A percentile compares a stretch with the other conserved stretches of the same genome.
phyloP scores from a whole-genome alignment of 2,888 invertebrate genomes.

The Xestia xanthographa region DNA sequence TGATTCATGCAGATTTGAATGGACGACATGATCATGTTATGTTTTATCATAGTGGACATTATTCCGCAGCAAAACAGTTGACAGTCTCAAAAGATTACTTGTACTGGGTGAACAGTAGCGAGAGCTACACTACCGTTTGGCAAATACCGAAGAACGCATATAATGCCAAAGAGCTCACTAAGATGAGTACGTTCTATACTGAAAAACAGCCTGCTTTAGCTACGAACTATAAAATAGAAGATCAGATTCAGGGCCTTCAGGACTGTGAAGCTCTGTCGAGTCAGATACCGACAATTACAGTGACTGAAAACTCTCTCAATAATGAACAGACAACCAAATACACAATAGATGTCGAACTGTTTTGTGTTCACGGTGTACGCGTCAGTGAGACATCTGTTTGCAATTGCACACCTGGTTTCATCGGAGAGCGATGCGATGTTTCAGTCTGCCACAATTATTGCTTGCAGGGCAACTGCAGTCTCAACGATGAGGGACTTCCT shows the following conservation, averaged over 20 bases:
- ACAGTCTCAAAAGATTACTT: background rate
- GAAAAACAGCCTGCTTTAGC: background rate
- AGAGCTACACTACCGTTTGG: background rate
- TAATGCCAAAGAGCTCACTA: fast-evolving
- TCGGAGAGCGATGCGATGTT: background rate
- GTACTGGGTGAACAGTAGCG: background rate
- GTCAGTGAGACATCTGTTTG: background rate
- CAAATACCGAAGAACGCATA: background rate
- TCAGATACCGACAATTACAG: background rate
- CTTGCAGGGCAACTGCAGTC: background rate
- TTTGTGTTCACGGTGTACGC: background rate
- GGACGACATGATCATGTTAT: too few species aligned
- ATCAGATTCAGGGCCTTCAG: background rate
- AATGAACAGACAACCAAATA: background rate
- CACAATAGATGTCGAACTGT: background rate
- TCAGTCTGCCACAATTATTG: conserved; percentile 7
- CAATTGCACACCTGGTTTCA: background rate
- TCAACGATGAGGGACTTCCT: background rate
- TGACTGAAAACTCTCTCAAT: background rate
- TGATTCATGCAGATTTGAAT: too few species aligned
- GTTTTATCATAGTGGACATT: too few species aligned
- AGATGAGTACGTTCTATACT: background rate
- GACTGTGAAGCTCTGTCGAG: background rate
- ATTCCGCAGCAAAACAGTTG: too few species aligned
- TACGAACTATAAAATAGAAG: background rate